A percentile compares a stretch with the other conserved stretches of the same genome.
Conservation (phyloP, 2,113 vertebrate genomes). For the Montifringilla adamsi region DNA sequence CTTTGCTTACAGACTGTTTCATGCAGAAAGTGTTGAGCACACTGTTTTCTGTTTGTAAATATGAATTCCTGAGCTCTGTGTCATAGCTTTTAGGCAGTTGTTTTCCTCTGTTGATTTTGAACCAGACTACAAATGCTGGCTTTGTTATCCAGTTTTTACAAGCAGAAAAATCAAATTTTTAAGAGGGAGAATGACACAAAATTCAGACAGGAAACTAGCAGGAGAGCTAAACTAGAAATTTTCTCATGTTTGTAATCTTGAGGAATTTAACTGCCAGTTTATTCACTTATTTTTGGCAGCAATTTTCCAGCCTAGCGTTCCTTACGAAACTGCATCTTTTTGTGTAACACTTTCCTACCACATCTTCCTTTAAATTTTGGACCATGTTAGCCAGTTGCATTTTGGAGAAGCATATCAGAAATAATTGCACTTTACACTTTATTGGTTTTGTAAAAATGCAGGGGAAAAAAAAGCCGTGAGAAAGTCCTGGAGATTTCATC, state of each 20-base stretch:
- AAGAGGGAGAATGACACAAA: not conserved
- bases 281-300: not conserved
- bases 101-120: not conserved
- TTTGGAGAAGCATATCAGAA: not conserved
- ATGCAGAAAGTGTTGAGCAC: not conserved
- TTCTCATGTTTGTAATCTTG: not conserved
- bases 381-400: not conserved
- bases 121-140: not conserved
- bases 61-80: not conserved
- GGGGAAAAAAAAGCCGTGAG: not conserved
- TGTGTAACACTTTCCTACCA: not conserved
- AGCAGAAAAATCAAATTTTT: not conserved
- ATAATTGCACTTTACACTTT: not conserved
- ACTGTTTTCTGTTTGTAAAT: not conserved
- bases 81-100: not conserved
- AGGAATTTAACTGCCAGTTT: not conserved
- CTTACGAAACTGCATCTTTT: not conserved
- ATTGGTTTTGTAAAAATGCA: not conserved
- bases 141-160: not conserved
- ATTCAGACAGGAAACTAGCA: not conserved
- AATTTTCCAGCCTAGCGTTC: not conserved
- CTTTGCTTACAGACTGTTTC: not conserved
- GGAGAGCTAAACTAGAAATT: not conserved
- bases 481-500: not conserved
- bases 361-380: not conserved